These are phyloP conservation scores for Cheilosia impressa DNA, from an alignment of 2,888 invertebrate species.

Conservation along the genomic window DNA sequence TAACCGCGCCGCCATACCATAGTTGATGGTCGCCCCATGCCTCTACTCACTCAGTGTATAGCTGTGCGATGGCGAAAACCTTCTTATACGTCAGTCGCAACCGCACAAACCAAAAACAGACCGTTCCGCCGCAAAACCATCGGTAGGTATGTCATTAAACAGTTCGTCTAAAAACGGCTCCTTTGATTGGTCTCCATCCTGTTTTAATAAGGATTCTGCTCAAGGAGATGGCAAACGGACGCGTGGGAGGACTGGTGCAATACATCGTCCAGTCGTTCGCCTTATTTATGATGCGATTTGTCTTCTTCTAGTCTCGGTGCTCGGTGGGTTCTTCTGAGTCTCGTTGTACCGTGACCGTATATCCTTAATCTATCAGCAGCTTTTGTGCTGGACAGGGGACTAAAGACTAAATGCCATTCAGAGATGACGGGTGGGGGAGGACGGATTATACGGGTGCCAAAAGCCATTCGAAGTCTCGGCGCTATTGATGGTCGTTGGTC, in stretches of 20 bases:
- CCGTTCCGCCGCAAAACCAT: conserved; percentile 30
- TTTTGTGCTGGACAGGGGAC: conserved; percentile 16
- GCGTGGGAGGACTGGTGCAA: conserved; percentile 5
- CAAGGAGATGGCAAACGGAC: background rate
- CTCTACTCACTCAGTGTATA: background rate
- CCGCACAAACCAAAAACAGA: conserved; percentile 38
- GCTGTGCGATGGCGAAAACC: background rate
- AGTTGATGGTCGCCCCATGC: background rate
- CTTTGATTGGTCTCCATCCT: conserved; percentile 42
- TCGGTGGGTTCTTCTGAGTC: conserved; percentile 2
- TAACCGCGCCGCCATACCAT: conserved; percentile 28
- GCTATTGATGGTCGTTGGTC: conserved; percentile 40
- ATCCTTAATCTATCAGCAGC: conserved; percentile 40
- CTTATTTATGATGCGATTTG: conserved; percentile 57
- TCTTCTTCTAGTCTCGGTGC: conserved; percentile 19
- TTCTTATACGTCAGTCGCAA: conserved; percentile 18
- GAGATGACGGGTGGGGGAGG: background rate
- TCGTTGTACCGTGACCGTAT: conserved; percentile 7
- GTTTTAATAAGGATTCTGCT: conserved; percentile 42
- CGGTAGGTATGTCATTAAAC: conserved; percentile 38
- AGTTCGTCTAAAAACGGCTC: conserved; percentile 48
- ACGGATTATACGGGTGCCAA: conserved; percentile 8
- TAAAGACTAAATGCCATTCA: conserved; percentile 12
- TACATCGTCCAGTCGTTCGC: conserved; percentile 26
- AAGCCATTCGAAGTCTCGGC: conserved; percentile 2